These are phyloP conservation scores for Arizona elegans DNA, from an alignment of 2,113 vertebrate species.

Conservation along the genomic window DNA sequence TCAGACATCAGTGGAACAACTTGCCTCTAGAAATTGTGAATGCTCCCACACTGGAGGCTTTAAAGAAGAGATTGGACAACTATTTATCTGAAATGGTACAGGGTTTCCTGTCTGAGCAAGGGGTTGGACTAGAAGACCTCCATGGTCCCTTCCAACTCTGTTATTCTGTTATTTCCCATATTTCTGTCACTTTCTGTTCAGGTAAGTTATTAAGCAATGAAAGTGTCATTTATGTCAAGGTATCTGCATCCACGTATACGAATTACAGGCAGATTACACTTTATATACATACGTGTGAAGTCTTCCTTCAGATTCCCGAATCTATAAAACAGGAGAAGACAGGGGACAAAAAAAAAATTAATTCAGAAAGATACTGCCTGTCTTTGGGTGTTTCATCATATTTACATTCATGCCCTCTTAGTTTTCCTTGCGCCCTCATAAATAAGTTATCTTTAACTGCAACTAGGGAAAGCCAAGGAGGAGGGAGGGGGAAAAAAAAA, in stretches of 20 bases:
- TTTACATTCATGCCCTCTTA: constrained; percentile 36
- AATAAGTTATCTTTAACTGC: constrained; percentile 53
- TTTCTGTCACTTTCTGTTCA: background rate
- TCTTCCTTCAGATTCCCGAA: rapidly evolving
- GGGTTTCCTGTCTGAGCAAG: no score
- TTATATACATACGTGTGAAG: background rate
- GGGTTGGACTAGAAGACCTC: no score
- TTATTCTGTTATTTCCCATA: no score
- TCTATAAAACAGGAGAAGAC: background rate
- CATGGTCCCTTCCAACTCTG: no score
- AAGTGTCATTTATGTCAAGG: background rate
- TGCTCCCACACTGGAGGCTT: no score
- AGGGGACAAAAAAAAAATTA: background rate
- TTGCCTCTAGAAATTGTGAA: no score
- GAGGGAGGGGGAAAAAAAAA: background rate
- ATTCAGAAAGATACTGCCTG: constrained; percentile 23
- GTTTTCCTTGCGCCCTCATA: constrained; percentile 31
- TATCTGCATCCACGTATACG: background rate
- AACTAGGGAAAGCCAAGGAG: background rate
- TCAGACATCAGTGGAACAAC: no score
- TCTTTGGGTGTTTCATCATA: background rate
- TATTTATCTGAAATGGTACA: no score
- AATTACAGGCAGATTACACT: background rate
- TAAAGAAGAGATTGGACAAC: no score
- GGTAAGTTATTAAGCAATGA: background rate